Evolutionary conservation across 2,797 vertebrate species (phyloP), one percentile per base, ranked within the genome.

Genomic region (Sebastes elongatus): DNA sequence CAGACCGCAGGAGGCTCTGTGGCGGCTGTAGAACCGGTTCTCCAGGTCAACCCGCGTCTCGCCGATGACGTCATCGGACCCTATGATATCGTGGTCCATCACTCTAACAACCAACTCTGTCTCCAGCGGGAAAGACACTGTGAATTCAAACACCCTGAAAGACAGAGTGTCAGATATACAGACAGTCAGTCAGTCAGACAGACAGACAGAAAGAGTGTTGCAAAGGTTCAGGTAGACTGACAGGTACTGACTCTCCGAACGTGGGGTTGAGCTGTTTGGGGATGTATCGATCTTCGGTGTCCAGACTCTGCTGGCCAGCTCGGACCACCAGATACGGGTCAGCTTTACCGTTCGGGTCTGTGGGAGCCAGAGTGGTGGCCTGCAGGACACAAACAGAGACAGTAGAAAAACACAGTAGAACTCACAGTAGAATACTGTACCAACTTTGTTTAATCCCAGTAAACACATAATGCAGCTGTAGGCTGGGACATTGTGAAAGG

Each of bases 1-100:
- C 69, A 99, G 81, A 13, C 98, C 97, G 61, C 98, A 99, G 64
- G 93, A 94, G 2, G 97, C 96, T 52, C 97, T 92, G 88, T 99
- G 97, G n/a, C 95, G 95, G 93, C 98, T 99, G 85, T 97, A 99
- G 94, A 99, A 99, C 22, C 97, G 93, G 86, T 99, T 99, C 94
- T 99, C 98, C 92, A 99, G 65, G 83, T 99, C 98, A 35, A 97
- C 82, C 32, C 94, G 96, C 0, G 98, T 99, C 89, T 98, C 97
- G 0, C 98, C 97, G 1, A 98, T 98, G 77, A 96, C 85, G 68
- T 99, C 97, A 73, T 99, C 97, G 3, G 97, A 94, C 42, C 98
- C 97, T 46, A 99, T 91, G 0, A 99, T 80, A 86, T 99, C 97
- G 7, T 98, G 97, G 79, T 99, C 98, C 63, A 96, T 96, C 64